A percentile compares a stretch with the other conserved stretches of the same genome.
Conservation (phyloP, 2,888 invertebrate genomes). For the Sceliomorpha sp. region DNA sequence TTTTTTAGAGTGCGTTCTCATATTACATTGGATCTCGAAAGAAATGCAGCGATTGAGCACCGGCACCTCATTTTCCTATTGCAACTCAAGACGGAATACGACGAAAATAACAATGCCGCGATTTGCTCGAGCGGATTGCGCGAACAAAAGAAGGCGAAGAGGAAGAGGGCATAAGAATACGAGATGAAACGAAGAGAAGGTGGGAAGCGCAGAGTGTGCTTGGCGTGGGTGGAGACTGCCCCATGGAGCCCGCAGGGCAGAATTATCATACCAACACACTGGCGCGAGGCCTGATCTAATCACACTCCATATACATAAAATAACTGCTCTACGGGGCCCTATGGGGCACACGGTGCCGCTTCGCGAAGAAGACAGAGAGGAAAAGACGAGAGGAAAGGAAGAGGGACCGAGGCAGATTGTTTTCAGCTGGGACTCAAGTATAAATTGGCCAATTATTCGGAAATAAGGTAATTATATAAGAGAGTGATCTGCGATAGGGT, state of each 20-base stretch:
- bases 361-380: slow-evolving; percentile 50
- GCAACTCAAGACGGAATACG: slow-evolving; percentile 26
- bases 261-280: slow-evolving; percentile 79
- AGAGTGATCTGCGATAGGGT: slow-evolving; percentile 77
- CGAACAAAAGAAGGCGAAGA: slow-evolving; percentile 36
- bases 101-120: slow-evolving; percentile 52
- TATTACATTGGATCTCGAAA: slow-evolving; percentile 4
- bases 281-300: slow-evolving; percentile 76
- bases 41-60: slow-evolving; percentile 27
- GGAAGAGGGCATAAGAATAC: slow-evolving; percentile 44
- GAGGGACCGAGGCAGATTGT: slow-evolving; percentile 75
- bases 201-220: slow-evolving; percentile 66
- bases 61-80: slow-evolving; percentile 48
- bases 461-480: slow-evolving; percentile 80
- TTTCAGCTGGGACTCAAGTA: slow-evolving; percentile 80
- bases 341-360: slow-evolving; percentile 72
- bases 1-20: neutral
- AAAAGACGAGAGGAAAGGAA: slow-evolving; percentile 50
- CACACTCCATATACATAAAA: slow-evolving; percentile 81
- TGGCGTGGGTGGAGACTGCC: slow-evolving; percentile 77
- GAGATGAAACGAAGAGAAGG: slow-evolving; percentile 48
- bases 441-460: slow-evolving; percentile 80
- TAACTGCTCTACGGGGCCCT: slow-evolving; percentile 78
- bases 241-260: slow-evolving; percentile 77
- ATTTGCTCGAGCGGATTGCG: slow-evolving; percentile 53